These are phyloP conservation scores for Porites cylindrica DNA, from an alignment of 92 coral and sea anemone genomes.

Conservation along the genomic window DNA sequence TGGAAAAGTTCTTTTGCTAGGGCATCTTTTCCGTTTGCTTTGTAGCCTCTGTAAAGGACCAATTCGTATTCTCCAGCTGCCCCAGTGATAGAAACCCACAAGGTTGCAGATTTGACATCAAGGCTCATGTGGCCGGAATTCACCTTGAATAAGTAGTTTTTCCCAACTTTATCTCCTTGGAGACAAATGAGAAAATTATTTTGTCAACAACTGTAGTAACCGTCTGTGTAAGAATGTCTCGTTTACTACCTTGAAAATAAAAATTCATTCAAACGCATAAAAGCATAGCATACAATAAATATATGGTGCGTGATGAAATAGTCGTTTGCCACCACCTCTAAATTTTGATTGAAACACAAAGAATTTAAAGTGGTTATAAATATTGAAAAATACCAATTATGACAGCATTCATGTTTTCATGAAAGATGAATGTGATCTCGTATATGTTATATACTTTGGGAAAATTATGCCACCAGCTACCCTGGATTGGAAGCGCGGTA, in stretches of 20 bases:
- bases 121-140: not conserved
- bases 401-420: too few relatives aligned
- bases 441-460: too few relatives aligned
- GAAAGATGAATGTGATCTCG: too few relatives aligned
- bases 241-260: not conserved
- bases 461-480: too few relatives aligned
- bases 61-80: not conserved
- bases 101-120: slow-evolving; percentile 18
- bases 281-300: too few relatives aligned
- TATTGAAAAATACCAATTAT: too few relatives aligned
- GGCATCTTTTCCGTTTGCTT: not conserved
- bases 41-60: slow-evolving; percentile 10
- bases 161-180: not conserved
- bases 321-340: too few relatives aligned
- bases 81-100: slow-evolving; percentile 22
- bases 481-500: too few relatives aligned
- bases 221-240: not conserved
- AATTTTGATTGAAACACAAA: too few relatives aligned
- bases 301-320: too few relatives aligned
- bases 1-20: not conserved
- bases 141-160: slow-evolving; percentile 10
- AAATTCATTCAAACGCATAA: too few relatives aligned
- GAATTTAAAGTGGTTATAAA: too few relatives aligned
- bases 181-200: slow-evolving; percentile 2
- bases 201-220: not conserved